Evolutionary conservation across 2,888 invertebrate genomes (phyloP).

Genomic region (Diarsia rubi): DNA sequence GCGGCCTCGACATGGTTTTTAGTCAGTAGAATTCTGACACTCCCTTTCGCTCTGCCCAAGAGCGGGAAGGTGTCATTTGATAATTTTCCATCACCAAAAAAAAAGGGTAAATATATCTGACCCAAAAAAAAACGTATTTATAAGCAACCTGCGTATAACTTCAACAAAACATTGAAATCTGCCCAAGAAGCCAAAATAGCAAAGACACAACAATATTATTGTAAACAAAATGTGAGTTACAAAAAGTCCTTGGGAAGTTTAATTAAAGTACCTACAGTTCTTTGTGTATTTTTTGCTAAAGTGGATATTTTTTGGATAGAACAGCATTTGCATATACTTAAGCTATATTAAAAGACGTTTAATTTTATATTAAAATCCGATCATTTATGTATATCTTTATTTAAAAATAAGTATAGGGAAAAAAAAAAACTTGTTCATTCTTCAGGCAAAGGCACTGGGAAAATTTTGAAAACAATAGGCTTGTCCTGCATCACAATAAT

Average conservation of each 20-base stretch:
- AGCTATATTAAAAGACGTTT: neutral
- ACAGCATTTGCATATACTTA: slow-evolving; percentile 7
- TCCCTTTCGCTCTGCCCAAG: too few species aligned
- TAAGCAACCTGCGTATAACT: neutral
- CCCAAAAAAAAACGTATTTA: neutral
- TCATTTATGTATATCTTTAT: slow-evolving; percentile 16
- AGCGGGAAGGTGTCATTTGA: too few species aligned
- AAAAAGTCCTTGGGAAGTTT: slow-evolving; percentile 6
- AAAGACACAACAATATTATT: slow-evolving; percentile 25
- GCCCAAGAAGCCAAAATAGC: neutral
- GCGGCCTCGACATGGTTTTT: too few species aligned
- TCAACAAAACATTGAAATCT: neutral
- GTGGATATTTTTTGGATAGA: slow-evolving; percentile 18
- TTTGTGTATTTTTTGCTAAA: neutral
- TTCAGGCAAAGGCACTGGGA: too few species aligned
- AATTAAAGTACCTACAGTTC: slow-evolving; percentile 25
- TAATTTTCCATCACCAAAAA: too few species aligned
- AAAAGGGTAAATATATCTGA: too few species aligned
- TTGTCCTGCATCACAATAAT: too few species aligned
- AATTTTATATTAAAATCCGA: neutral
- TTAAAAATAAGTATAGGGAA: too few species aligned
- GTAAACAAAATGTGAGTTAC: slow-evolving; percentile 16
- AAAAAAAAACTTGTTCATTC: too few species aligned
- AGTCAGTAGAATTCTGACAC: too few species aligned
- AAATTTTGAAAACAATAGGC: too few species aligned